Percentiles rank a stretch among this genome's conserved stretches.
phyloP scores from a whole-genome alignment of 1,140 invertebrate genomes.

The Meloidogyne hapla region DNA sequence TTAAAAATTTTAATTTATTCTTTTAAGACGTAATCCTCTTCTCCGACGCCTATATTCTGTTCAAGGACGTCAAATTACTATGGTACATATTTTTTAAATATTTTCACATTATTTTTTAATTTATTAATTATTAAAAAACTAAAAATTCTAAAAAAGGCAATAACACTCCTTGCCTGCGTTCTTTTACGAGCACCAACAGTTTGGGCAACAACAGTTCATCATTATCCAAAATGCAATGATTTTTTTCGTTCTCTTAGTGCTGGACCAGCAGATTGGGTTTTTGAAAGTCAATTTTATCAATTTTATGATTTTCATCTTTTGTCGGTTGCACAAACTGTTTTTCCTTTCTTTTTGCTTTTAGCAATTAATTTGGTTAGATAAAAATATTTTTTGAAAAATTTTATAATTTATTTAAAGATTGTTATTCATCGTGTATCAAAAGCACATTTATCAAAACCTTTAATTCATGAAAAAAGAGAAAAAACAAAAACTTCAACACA shows the following conservation, averaged over 20 bases:
- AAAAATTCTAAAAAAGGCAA: neutral
- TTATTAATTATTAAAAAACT: too few relatives aligned
- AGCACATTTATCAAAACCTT: neutral
- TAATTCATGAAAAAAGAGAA: neutral
- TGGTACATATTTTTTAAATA: too few relatives aligned
- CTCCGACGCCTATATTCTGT: conserved; percentile 35
- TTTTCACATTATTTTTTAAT: neutral
- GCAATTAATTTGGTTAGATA: conserved; percentile 52
- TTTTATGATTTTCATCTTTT: conserved; percentile 56
- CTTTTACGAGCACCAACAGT: conserved; percentile 35
- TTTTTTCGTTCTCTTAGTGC: conserved; percentile 45
- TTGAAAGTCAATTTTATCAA: conserved; percentile 31
- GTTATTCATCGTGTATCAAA: neutral
- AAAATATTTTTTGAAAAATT: too few relatives aligned
- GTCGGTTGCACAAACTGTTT: conserved; percentile 55
- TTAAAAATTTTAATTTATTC: neutral
- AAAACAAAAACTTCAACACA: neutral
- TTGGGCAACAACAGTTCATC: conserved; percentile 39
- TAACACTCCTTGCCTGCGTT: conserved; percentile 36
- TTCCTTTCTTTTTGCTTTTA: conserved; percentile 56
- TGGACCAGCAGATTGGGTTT: conserved; percentile 38
- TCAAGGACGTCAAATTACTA: conserved; percentile 36
- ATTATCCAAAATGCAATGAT: conserved; percentile 44
- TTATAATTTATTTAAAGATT: neutral
- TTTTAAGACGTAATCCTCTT: conserved; percentile 32